Base-by-base conservation (phyloP, 2,113 vertebrate species). In the Anolis carolinensis region DNA sequence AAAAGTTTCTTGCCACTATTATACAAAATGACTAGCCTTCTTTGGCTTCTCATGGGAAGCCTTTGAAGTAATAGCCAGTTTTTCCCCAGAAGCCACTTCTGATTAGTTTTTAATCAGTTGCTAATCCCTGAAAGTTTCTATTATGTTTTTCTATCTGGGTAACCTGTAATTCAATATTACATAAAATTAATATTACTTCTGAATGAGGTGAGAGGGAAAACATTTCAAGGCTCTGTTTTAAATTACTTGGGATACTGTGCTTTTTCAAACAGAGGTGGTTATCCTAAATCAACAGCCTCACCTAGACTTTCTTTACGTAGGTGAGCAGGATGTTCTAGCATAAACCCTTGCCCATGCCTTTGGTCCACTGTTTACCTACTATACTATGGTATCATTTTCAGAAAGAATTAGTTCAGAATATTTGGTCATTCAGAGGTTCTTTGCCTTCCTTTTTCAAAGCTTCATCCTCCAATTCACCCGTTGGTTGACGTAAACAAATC, bases 131-230 rank as follows among this genome's bases (percentile, higher is more conserved):
- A 3, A 34, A 21, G 50, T 94, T 90, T 91, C 91, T 87, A 89
- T 86, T 91, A 73, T 90, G 62, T 90, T 94, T 92, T 94, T 90
- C 88, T 90, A 93, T 91, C 92, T 92, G 91, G 86, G 85, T 91
- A 92, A 88, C 91, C 76, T 92, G 88, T 93, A 85, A 88, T 92
- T 92, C 18, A 93, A 88, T 92, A 91, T 86, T 90, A n/a, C 90
- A 92, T 93, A 86, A 91, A 92, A 91, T 87, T 93, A 48, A 91
- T 93, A 90, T 90, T 93, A 85, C 87, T 65, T 85, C 32, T 90
- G 88, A 90, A 36, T 88, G 81, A 90, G 79, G 88, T 89, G 87
- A 90, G 91, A 89, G 11, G 89, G 3, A 59, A 55, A 71, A 70
- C 50, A 55, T 36, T 55, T 23, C 67, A 70, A 36, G 20, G 23